These are phyloP conservation scores for Mugil cephalus DNA, from an alignment of 2,113 vertebrate genomes.

Conservation along the genomic window DNA sequence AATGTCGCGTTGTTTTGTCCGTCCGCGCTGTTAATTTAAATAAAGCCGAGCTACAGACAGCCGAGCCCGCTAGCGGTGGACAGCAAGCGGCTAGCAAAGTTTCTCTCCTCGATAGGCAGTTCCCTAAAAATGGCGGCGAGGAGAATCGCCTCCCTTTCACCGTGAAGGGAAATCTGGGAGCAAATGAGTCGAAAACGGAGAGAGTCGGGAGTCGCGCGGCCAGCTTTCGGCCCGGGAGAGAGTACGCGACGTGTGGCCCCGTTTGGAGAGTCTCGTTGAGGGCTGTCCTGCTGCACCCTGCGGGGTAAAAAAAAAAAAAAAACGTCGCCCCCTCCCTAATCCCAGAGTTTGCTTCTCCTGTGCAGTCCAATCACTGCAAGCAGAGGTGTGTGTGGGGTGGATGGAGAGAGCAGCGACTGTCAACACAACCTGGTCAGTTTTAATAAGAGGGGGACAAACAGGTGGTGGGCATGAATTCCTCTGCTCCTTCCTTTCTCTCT, in stretches of 20 bases:
- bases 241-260: slow-evolving; percentile 42
- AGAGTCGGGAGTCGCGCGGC: neutral
- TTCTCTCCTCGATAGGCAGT: slow-evolving; percentile 77
- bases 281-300: slow-evolving; percentile 34
- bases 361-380: slow-evolving; percentile 21
- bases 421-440: slow-evolving; percentile 1
- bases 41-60: slow-evolving; percentile 33
- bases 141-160: slow-evolving; percentile 68
- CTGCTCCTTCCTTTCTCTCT: neutral
- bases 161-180: slow-evolving; percentile 54
- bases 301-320: no score
- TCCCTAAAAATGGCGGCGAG: slow-evolving; percentile 85
- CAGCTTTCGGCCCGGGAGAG: neutral
- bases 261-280: slow-evolving; percentile 11
- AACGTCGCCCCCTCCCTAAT: slow-evolving; percentile 31
- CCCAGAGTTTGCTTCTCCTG: slow-evolving; percentile 12
- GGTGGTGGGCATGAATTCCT: neutral
- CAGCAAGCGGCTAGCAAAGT: slow-evolving; percentile 72
- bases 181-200: slow-evolving; percentile 10
- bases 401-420: slow-evolving; percentile 15
- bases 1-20: slow-evolving; percentile 1
- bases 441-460: neutral
- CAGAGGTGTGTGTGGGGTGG: slow-evolving; percentile 9
- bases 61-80: slow-evolving; percentile 50
- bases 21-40: neutral